Percentiles rank a stretch among this genome's conserved stretches.
phyloP scores from a whole-genome alignment of 2,888 invertebrate species.

The Tanytarsus gracilentus region DNA sequence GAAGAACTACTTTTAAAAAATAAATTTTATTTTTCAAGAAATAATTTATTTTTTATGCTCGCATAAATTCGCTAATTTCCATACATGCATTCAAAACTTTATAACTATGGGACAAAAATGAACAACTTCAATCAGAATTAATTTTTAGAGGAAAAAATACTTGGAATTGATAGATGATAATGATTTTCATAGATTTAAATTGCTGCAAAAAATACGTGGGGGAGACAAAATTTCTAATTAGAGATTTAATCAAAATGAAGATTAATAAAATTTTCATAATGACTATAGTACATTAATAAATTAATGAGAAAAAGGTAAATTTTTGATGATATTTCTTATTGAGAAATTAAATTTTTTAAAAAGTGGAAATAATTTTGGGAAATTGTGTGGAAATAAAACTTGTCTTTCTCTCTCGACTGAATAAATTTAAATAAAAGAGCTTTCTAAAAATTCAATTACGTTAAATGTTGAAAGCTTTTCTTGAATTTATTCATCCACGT shows the following conservation, averaged over 20 bases:
- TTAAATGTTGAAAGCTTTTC: not conserved
- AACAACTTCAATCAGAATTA: not conserved
- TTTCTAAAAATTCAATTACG: not conserved
- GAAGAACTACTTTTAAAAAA: no score
- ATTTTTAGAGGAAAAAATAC: not conserved
- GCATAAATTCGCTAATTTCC: no score
- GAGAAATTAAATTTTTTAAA: slow-evolving; percentile 1
- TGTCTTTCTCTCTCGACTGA: no score
- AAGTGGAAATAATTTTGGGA: not conserved
- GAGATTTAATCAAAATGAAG: not conserved
- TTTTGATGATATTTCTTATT: slow-evolving; percentile 6
- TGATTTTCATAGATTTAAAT: slow-evolving; percentile 6
- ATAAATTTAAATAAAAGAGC: not conserved
- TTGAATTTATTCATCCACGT: not conserved
- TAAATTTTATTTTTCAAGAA: no score
- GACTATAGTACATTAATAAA: slow-evolving; percentile 1
- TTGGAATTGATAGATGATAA: slow-evolving; percentile 17
- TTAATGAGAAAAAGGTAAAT: not conserved
- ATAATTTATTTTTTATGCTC: no score
- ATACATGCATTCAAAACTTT: no score
- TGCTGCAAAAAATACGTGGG: not conserved
- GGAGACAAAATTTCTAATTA: slow-evolving; percentile 3
- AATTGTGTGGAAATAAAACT: not conserved
- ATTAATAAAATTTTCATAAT: not conserved
- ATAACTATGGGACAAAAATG: not conserved